Percentiles rank a stretch among this genome's conserved stretches.
These are phyloP conservation scores for Bos indicus DNA, from an alignment of 2,113 vertebrate genomes.

Conservation along the genomic window DNA sequence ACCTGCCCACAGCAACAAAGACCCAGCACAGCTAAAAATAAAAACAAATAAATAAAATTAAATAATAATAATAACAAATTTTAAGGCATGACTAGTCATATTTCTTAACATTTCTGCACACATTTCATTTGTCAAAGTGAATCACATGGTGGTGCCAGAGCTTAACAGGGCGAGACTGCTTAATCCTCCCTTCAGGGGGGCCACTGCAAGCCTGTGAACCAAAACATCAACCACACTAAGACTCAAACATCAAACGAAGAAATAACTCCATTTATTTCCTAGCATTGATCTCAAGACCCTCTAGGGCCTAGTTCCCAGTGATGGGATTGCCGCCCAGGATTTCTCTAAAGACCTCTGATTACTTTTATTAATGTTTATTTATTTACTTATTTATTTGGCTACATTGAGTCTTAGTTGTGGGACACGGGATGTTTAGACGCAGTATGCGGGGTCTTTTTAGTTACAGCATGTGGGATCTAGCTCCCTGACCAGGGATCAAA, in stretches of 20 bases:
- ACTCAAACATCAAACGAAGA: neutral
- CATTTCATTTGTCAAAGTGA: neutral
- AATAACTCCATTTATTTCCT: neutral
- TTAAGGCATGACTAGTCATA: neutral
- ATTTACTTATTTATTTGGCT: neutral
- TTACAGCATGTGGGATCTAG: neutral
- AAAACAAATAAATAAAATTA: neutral
- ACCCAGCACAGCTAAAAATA: neutral
- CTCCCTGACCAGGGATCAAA: neutral
- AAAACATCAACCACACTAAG: neutral
- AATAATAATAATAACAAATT: neutral
- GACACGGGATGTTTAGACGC: neutral
- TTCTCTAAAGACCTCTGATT: neutral
- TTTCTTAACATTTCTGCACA: neutral
- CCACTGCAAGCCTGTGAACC: neutral
- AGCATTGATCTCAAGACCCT: neutral
- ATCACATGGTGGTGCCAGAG: neutral
- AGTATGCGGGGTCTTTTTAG: neutral
- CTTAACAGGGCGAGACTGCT: accelerated
- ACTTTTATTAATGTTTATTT: neutral
- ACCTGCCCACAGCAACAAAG: neutral
- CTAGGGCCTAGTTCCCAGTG: neutral
- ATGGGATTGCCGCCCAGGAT: neutral
- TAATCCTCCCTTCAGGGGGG: neutral
- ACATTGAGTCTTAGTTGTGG: accelerated